These are phyloP conservation scores for Pycnomerus fuliginosus DNA, from an alignment of 2,888 invertebrate species.

Conservation along the genomic window DNA sequence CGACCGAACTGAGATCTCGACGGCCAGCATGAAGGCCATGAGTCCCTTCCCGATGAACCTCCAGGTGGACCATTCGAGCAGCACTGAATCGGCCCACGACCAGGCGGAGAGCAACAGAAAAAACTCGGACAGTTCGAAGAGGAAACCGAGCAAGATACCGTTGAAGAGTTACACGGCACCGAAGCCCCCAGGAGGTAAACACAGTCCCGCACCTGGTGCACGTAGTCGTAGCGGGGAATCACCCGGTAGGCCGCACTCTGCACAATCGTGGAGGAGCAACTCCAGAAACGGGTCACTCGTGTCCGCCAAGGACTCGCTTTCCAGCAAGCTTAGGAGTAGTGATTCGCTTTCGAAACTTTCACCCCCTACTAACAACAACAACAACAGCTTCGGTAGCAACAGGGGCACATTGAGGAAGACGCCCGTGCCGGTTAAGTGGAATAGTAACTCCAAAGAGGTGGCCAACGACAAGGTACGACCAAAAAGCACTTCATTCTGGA, in stretches of 20 bases:
- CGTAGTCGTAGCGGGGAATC: constrained; percentile 53
- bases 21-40: constrained; percentile 62
- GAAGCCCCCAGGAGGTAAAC: constrained; percentile 58
- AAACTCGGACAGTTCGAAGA: constrained; percentile 39
- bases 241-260: constrained; percentile 57
- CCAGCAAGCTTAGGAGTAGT: constrained; percentile 56
- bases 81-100: constrained; percentile 66
- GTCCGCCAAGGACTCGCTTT: constrained; percentile 55
- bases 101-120: constrained; percentile 53
- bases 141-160: constrained; percentile 72
- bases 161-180: constrained; percentile 63
- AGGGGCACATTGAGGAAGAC: constrained; percentile 41
- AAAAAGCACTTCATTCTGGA: constrained; percentile 67
- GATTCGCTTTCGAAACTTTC: constrained; percentile 55
- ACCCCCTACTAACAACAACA: constrained; percentile 33
- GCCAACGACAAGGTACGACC: constrained; percentile 66
- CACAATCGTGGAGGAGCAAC: constrained; percentile 53
- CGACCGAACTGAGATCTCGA: constrained; percentile 53
- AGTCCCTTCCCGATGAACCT: constrained; percentile 56
- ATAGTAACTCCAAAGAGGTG: constrained; percentile 20
- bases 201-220: constrained; percentile 44
- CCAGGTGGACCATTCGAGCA: constrained; percentile 61
- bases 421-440: constrained; percentile 36
- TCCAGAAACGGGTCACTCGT: constrained; percentile 50
- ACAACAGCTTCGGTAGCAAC: constrained; percentile 32